Evolutionary conservation across 2,113 vertebrate genomes (phyloP).

Genomic region (Macroglossus sobrinus): DNA sequence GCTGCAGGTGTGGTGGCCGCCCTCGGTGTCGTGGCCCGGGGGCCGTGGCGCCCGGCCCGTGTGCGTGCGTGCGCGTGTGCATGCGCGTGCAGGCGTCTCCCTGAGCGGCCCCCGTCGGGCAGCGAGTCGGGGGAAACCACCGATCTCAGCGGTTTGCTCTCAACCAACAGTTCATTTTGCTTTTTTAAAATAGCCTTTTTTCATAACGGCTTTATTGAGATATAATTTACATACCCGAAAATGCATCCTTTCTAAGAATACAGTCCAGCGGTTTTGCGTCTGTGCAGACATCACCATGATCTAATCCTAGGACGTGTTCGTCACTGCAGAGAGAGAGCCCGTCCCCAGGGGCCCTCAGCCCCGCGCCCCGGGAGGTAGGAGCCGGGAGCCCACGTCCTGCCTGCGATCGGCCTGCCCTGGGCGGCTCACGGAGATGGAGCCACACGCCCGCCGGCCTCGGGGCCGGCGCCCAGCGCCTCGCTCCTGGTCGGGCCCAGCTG

Average conservation of each 20-base stretch:
- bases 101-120: no score
- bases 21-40: background rate
- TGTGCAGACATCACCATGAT: fast-evolving
- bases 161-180: no score
- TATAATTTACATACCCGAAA: background rate
- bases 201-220: background rate
- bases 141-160: background rate
- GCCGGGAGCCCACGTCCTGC: fast-evolving
- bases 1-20: background rate
- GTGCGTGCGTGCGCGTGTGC: no score
- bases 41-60: background rate
- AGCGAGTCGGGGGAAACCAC: fast-evolving
- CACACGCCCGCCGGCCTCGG: fast-evolving
- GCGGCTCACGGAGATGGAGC: fast-evolving
- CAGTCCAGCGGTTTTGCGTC: background rate
- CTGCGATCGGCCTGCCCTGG: background rate
- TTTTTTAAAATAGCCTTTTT: background rate
- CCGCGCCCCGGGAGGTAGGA: no score
- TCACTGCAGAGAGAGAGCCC: background rate
- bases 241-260: background rate
- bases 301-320: background rate
- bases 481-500: fast-evolving
- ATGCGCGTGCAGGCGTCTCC: no score
- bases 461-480: no score
- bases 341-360: fast-evolving